Conservation (phyloP, 2,113 vertebrate species). For the Illadopsis cleaveri region DNA sequence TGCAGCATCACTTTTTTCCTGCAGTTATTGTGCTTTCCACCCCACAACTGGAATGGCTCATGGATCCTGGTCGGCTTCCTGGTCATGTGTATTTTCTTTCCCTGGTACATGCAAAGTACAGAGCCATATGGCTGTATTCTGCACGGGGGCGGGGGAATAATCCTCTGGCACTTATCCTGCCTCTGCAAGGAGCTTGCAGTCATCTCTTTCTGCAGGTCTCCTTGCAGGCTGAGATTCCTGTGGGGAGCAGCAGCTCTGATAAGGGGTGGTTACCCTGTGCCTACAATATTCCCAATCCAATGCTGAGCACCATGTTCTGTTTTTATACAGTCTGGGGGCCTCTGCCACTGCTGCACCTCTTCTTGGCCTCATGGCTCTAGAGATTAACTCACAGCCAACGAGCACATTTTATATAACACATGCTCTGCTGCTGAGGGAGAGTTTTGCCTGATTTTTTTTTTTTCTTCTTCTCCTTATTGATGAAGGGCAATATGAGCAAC, state of each 20-base stretch:
- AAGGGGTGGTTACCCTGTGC: neutral
- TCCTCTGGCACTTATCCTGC: conserved; percentile 6
- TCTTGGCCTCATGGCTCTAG: neutral
- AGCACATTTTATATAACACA: neutral
- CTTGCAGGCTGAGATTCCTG: neutral
- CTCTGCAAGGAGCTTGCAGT: neutral
- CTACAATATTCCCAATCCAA: neutral
- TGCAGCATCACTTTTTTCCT: neutral
- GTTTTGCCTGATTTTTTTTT: neutral
- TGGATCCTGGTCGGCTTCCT: neutral
- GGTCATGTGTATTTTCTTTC: neutral
- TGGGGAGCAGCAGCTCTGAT: neutral
- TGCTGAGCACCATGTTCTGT: neutral
- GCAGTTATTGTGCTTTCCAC: neutral
- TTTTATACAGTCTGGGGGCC: neutral
- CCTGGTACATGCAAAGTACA: neutral
- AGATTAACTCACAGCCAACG: neutral
- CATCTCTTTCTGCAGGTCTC: neutral
- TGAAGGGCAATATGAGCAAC: neutral
- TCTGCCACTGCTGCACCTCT: neutral
- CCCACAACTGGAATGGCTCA: neutral
- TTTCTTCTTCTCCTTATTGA: neutral
- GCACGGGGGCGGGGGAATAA: neutral
- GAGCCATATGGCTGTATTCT: conserved; percentile 30
- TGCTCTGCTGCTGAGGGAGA: neutral